Percentiles rank a stretch among this genome's conserved stretches.
These are phyloP conservation scores for Falco berigora DNA, from an alignment of 2,797 vertebrate genomes.

Conservation along the genomic window DNA sequence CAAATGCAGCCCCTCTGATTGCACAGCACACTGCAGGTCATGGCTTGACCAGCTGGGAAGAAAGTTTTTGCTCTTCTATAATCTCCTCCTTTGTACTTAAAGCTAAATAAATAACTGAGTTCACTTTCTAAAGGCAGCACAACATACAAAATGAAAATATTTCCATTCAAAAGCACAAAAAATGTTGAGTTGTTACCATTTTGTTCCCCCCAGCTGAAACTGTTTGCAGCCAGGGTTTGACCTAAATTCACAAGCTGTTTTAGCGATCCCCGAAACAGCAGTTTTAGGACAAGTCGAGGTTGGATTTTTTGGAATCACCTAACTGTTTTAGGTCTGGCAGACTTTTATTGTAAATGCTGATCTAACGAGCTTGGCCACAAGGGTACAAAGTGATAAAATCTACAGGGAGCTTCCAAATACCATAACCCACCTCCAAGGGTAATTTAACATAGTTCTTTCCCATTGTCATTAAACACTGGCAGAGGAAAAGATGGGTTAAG, in stretches of 20 bases:
- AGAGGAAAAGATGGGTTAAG: not conserved
- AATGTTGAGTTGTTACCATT: not conserved
- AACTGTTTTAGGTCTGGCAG: not conserved
- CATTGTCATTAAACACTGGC: not conserved
- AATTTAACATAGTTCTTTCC: not conserved
- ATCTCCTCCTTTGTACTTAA: not conserved
- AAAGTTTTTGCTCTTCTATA: not conserved
- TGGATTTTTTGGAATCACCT: not conserved
- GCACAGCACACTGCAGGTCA: accelerated
- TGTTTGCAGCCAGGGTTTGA: accelerated
- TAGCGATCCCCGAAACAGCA: not conserved
- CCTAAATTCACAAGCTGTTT: not conserved
- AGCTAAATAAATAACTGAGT: not conserved
- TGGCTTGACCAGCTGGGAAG: not conserved
- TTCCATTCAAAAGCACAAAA: not conserved
- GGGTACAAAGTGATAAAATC: not conserved
- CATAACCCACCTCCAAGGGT: not conserved
- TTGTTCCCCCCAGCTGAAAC: not conserved
- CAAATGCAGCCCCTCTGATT: not conserved
- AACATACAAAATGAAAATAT: not conserved
- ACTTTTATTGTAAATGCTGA: not conserved
- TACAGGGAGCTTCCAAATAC: not conserved
- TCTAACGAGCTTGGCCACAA: not conserved
- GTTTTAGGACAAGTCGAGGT: not conserved
- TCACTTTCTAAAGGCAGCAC: not conserved